Evolutionary conservation across 2,888 invertebrate genomes (phyloP).

Genomic region (Masnerella sp.): DNA sequence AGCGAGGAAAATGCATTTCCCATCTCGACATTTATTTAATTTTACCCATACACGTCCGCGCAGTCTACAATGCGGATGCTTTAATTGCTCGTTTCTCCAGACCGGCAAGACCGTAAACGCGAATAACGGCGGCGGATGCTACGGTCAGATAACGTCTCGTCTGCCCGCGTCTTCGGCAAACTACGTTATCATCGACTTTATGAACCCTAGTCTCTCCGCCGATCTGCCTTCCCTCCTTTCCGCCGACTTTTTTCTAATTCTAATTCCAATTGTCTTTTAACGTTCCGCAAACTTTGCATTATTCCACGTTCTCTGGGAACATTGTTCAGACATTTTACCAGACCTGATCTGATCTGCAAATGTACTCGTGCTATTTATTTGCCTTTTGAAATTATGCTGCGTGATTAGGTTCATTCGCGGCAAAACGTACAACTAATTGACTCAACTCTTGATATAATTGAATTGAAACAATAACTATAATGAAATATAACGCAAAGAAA

Average conservation of each 20-base stretch:
- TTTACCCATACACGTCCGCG: constrained; percentile 59
- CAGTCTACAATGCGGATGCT: constrained; percentile 59
- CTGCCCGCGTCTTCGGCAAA: constrained; percentile 53
- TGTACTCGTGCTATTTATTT: neutral
- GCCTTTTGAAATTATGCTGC: too few species aligned
- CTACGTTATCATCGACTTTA: constrained; percentile 57
- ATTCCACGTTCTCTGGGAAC: constrained; percentile 9
- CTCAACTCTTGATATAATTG: too few species aligned
- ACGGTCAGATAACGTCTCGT: constrained; percentile 58
- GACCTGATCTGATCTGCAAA: neutral
- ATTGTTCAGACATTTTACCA: neutral
- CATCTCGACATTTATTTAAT: constrained; percentile 62
- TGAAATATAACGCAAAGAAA: too few species aligned
- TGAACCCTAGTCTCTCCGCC: constrained; percentile 26
- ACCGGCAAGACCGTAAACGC: constrained; percentile 58
- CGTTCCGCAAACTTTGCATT: constrained; percentile 8
- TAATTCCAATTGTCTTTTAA: constrained; percentile 29
- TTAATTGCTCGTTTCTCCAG: constrained; percentile 63
- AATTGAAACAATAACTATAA: too few species aligned
- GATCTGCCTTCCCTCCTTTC: neutral
- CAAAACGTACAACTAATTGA: too few species aligned
- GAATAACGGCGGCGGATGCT: constrained; percentile 56
- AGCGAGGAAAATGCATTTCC: constrained; percentile 61
- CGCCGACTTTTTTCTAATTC: constrained; percentile 29
- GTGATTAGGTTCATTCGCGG: too few species aligned